These are phyloP conservation scores for Anoplolepis gracilipes DNA, from an alignment of 1,140 invertebrate species.

Conservation along the genomic window DNA sequence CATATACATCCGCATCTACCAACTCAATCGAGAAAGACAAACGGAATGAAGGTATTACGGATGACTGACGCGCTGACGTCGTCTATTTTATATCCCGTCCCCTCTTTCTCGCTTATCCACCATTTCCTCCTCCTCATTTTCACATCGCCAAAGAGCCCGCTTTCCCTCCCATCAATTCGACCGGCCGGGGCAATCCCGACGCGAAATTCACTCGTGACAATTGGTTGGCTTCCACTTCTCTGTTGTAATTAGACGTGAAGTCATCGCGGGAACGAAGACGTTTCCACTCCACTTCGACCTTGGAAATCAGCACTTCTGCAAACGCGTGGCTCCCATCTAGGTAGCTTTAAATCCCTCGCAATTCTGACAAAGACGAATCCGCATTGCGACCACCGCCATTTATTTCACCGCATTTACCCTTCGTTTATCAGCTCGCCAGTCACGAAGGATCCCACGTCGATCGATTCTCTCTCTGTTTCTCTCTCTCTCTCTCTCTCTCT, in stretches of 20 bases:
- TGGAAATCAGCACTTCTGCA: conserved; percentile 33
- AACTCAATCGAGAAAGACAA: conserved; percentile 73
- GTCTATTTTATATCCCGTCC: conserved; percentile 72
- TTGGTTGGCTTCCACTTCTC: conserved; percentile 37
- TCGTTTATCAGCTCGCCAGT: conserved; percentile 48
- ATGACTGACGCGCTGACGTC: conserved; percentile 82
- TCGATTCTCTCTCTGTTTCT: not conserved
- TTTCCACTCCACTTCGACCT: conserved; percentile 23
- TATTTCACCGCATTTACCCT: conserved; percentile 47
- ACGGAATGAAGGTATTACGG: conserved; percentile 82
- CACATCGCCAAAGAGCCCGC: conserved; percentile 62
- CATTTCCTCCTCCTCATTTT: conserved; percentile 66
- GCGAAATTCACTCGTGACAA: conserved; percentile 72
- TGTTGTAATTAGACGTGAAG: conserved; percentile 49
- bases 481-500: not conserved
- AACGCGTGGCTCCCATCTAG: conserved; percentile 14
- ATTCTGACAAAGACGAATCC: conserved; percentile 54
- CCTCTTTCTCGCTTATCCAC: conserved; percentile 59
- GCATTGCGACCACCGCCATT: conserved; percentile 40
- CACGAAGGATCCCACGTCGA: conserved; percentile 44
- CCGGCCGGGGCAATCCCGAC: conserved; percentile 74
- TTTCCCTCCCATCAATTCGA: conserved; percentile 76
- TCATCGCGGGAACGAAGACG: conserved; percentile 27
- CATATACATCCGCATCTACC: conserved; percentile 11
- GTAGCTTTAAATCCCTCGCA: conserved; percentile 31